Percentiles rank a stretch among this genome's conserved stretches.
These are phyloP conservation scores for Crenichthys baileyi DNA, from an alignment of 2,797 vertebrate species.

Conservation along the genomic window DNA sequence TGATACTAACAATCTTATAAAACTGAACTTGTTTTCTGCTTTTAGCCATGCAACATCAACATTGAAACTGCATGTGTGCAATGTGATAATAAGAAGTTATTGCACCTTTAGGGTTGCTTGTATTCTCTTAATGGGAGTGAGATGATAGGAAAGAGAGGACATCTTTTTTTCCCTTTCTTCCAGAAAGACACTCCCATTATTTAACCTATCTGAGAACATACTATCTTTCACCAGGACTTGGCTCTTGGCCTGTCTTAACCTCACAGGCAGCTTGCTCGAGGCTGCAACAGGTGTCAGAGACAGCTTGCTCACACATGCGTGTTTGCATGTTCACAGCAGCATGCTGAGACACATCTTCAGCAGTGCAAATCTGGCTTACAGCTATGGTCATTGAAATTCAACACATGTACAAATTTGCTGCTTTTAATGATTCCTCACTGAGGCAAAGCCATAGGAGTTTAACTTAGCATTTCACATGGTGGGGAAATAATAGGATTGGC, in stretches of 20 bases:
- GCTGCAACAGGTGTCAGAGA: constrained; percentile 58
- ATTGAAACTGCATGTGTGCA: constrained; percentile 14
- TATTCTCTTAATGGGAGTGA: constrained; percentile 12
- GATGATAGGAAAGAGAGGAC: not conserved
- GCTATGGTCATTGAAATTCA: constrained; percentile 20
- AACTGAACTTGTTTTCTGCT: constrained; percentile 13
- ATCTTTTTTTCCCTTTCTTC: not conserved
- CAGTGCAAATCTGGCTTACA: constrained; percentile 18
- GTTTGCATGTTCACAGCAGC: constrained; percentile 32
- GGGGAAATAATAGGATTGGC: constrained; percentile 65
- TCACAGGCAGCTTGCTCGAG: constrained; percentile 39
- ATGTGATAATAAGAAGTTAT: constrained; percentile 40
- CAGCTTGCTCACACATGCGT: constrained; percentile 60
- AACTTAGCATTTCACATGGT: constrained; percentile 23
- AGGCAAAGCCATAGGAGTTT: constrained; percentile 5
- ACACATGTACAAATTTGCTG: constrained; percentile 9
- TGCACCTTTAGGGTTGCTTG: constrained; percentile 52
- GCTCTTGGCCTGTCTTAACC: constrained; percentile 26
- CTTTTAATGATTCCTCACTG: not conserved
- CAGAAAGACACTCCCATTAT: not conserved
- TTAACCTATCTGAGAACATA: not conserved
- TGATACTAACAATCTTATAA: constrained; percentile 23
- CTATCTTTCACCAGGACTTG: constrained; percentile 15
- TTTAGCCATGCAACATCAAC: constrained; percentile 26
- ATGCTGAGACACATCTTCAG: constrained; percentile 8